A percentile compares a stretch with the other conserved stretches of the same genome.
Conservation (phyloP, 2,888 invertebrate genomes). For the Listrodromus nycthemerus region DNA sequence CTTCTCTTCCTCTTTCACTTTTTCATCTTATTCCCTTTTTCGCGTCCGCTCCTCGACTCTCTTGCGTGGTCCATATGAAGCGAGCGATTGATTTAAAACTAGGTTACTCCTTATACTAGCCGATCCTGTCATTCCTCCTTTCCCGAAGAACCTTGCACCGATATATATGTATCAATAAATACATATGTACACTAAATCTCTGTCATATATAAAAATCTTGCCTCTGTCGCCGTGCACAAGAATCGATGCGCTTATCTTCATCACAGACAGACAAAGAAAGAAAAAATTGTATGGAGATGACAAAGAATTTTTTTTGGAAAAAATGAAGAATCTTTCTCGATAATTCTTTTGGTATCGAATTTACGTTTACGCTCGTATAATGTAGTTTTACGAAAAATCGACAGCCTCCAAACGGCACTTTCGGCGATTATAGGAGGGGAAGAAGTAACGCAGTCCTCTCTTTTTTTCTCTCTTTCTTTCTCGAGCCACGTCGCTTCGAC, state of each 20-base stretch:
- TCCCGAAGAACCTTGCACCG: not conserved
- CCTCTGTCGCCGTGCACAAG: not conserved
- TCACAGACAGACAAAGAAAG: not conserved
- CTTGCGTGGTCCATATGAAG: constrained; percentile 65
- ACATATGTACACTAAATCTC: not conserved
- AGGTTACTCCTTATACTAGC: constrained; percentile 70
- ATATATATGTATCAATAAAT: not conserved
- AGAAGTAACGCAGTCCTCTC: not conserved
- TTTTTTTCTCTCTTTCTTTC: not conserved
- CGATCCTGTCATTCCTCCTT: constrained; percentile 30
- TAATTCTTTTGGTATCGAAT: not conserved
- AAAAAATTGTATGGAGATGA: not conserved
- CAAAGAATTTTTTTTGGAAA: no score
- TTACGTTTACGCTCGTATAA: not conserved
- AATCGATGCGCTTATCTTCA: not conserved
- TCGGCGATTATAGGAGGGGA: not conserved
- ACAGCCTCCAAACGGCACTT: constrained; percentile 3
- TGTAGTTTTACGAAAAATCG: not conserved
- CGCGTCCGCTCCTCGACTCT: constrained; percentile 12
- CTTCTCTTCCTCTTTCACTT: constrained; percentile 3
- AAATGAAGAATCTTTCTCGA: not conserved
- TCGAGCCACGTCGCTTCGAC: not conserved
- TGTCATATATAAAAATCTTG: not conserved
- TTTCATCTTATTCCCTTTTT: constrained; percentile 3
- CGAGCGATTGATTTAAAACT: constrained; percentile 75